phyloP scores from a whole-genome alignment of 2,888 invertebrate genomes.

The Tridacna gigas region DNA sequence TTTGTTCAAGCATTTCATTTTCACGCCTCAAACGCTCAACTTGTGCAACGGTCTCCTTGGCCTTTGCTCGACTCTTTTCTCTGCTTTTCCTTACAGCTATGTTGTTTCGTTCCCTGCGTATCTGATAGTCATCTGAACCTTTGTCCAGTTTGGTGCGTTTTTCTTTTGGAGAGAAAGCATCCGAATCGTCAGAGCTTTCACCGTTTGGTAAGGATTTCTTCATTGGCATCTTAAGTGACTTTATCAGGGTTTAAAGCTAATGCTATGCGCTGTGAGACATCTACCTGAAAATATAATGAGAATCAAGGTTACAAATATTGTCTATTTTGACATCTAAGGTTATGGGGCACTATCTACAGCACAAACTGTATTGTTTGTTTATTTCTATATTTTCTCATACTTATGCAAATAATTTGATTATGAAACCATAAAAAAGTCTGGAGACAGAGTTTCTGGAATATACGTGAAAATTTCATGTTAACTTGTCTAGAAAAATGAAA shows the following conservation, averaged over 20 bases:
- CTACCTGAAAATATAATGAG: not conserved
- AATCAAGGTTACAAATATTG: no score
- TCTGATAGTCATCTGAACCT: conserved; percentile 96
- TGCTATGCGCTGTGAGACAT: conserved; percentile 3
- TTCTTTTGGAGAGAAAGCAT: conserved; percentile 66
- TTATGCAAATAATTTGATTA: no score
- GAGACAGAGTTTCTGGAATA: no score
- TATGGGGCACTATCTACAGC: no score
- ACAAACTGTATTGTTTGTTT: no score
- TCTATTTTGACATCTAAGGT: no score
- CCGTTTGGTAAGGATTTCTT: conserved; percentile 53
- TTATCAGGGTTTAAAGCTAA: conserved; percentile 5
- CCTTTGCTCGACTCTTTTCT: conserved; percentile 97
- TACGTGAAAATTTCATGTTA: no score
- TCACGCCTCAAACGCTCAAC: conserved; percentile 95
- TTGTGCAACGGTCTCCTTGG: conserved; percentile 96
- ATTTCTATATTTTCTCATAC: no score
- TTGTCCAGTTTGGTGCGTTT: conserved; percentile 95
- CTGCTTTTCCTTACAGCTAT: conserved; percentile 98
- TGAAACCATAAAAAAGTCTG: no score
- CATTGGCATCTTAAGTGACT: conserved; percentile 64
- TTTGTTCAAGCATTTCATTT: conserved; percentile 95
- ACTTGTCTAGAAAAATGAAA: no score
- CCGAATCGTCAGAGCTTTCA: conserved; percentile 60
- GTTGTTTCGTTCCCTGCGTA: conserved; percentile 96